A percentile compares a stretch with the other conserved stretches of the same genome.
phyloP scores from a whole-genome alignment of 2,888 invertebrate species.

The Lamproptera curius region DNA sequence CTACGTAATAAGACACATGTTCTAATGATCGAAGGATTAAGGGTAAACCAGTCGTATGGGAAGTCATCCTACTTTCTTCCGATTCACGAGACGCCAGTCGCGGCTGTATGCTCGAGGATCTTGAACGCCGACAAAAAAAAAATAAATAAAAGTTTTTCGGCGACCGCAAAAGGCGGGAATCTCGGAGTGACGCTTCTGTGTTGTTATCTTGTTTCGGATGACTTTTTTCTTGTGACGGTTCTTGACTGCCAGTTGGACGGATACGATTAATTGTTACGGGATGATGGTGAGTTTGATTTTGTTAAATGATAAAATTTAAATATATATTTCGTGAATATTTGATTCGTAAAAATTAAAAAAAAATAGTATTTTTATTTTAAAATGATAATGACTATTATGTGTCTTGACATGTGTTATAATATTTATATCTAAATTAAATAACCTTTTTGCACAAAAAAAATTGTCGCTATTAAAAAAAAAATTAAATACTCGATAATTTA shows the following conservation, averaged over 20 bases:
- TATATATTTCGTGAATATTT: too few relatives aligned
- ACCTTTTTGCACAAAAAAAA: too few relatives aligned
- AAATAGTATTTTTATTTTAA: too few relatives aligned
- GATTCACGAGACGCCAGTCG: slow-evolving; percentile 35
- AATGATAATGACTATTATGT: too few relatives aligned
- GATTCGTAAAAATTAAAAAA: too few relatives aligned
- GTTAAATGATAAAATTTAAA: too few relatives aligned
- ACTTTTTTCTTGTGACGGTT: slow-evolving; percentile 21
- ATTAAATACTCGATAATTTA: too few relatives aligned
- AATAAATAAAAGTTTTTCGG: slow-evolving; percentile 20
- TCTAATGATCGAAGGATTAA: too few relatives aligned
- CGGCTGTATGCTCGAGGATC: slow-evolving; percentile 25
- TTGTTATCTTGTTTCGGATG: slow-evolving; percentile 27
- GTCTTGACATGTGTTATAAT: too few relatives aligned
- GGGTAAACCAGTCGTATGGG: slow-evolving; percentile 34
- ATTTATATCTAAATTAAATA: too few relatives aligned
- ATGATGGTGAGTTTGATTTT: slow-evolving; percentile 41
- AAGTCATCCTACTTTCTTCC: slow-evolving; percentile 54
- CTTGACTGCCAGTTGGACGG: slow-evolving; percentile 13
- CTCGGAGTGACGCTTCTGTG: slow-evolving; percentile 38
- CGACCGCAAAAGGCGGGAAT: slow-evolving; percentile 29
- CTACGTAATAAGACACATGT: slow-evolving; percentile 3
- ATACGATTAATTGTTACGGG: slow-evolving; percentile 29
- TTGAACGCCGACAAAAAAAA: slow-evolving; percentile 37
- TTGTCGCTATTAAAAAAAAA: too few relatives aligned